phyloP scores from a whole-genome alignment of 2,797 vertebrate genomes.

The Podarcis siculus region DNA sequence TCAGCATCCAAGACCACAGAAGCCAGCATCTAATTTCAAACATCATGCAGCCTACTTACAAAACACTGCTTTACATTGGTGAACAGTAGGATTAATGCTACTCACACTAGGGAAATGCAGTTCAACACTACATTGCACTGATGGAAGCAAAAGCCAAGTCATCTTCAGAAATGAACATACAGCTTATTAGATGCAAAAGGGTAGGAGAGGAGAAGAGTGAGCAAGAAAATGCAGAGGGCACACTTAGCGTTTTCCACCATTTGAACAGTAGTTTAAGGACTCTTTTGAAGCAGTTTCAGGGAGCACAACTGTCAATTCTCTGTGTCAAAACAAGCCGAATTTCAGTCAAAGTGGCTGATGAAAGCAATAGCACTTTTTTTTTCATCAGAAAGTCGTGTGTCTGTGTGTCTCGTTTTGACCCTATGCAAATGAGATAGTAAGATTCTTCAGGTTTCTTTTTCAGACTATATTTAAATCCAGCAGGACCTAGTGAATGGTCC shows the following conservation, averaged over 20 bases:
- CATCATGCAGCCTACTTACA: neutral
- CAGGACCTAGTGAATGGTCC: neutral
- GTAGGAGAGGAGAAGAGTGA: neutral
- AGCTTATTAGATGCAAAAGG: neutral
- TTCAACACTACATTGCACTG: neutral
- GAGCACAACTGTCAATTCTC: fast-evolving
- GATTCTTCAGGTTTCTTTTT: neutral
- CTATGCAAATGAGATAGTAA: neutral
- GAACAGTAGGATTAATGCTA: conserved; percentile 16
- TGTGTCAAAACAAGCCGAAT: neutral
- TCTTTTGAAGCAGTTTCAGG: neutral
- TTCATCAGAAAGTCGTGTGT: neutral
- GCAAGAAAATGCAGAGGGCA: neutral
- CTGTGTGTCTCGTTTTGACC: neutral
- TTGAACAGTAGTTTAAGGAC: neutral
- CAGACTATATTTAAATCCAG: neutral
- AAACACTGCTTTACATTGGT: neutral
- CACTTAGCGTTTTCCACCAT: neutral
- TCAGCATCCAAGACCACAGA: neutral
- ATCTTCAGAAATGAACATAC: neutral
- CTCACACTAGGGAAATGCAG: neutral
- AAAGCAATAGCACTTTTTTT: neutral
- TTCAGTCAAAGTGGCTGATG: neutral
- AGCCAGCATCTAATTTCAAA: neutral
- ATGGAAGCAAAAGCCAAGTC: neutral